These are phyloP conservation scores for Eupithecia inturbata DNA, from an alignment of 2,888 invertebrate species.

Conservation along the genomic window DNA sequence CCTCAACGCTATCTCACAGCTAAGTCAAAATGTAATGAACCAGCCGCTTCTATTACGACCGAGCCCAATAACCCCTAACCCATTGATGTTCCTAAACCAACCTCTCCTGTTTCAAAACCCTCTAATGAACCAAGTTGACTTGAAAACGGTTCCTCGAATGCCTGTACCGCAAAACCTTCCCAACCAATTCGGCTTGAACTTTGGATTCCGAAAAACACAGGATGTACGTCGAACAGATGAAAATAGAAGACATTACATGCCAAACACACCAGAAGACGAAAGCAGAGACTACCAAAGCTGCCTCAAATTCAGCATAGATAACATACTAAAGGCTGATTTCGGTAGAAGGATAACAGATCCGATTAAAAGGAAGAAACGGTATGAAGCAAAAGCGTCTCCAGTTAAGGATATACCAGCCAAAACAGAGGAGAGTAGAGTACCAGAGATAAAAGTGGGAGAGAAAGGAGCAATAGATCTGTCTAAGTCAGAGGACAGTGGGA, in stretches of 20 bases:
- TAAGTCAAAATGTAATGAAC: conserved; percentile 80
- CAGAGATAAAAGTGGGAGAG: conserved; percentile 71
- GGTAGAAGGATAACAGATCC: conserved; percentile 89
- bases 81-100: conserved; percentile 79
- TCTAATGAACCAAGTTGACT: conserved; percentile 68
- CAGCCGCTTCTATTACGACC: conserved; percentile 76
- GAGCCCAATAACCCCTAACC: conserved; percentile 80
- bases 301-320: conserved; percentile 93
- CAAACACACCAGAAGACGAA: conserved; percentile 72
- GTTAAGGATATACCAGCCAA: conserved; percentile 67
- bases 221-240: conserved; percentile 68
- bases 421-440: conserved; percentile 70
- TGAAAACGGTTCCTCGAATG: conserved; percentile 67
- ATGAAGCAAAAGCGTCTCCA: conserved; percentile 63
- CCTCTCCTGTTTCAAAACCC: conserved; percentile 76
- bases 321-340: conserved; percentile 93
- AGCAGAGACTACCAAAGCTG: conserved; percentile 79
- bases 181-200: conserved; percentile 69
- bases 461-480: conserved; percentile 78
- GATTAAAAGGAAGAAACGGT: conserved; percentile 83
- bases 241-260: conserved; percentile 64
- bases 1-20: conserved; percentile 87
- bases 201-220: conserved; percentile 60
- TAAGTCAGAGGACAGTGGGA: conserved; percentile 75
- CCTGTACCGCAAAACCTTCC: conserved; percentile 65